phyloP scores from a whole-genome alignment of 1,140 invertebrate species.

The Leptopilina boulardi region DNA sequence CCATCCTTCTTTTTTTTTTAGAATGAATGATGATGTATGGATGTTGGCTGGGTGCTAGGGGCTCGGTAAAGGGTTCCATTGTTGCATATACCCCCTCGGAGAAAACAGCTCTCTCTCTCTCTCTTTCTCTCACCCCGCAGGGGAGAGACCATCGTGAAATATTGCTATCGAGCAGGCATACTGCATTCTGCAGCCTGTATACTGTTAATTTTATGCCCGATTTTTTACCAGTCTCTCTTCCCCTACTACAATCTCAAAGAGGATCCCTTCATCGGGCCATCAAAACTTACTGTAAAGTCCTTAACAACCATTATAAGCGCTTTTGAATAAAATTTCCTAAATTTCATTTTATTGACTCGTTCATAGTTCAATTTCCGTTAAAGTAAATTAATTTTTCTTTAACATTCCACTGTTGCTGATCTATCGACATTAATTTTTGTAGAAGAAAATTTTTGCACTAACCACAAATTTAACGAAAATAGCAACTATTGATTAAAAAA shows the following conservation, averaged over 20 bases:
- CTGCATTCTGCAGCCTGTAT: slow-evolving; percentile 66
- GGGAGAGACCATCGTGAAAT: slow-evolving; percentile 69
- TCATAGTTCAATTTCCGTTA: too few relatives aligned
- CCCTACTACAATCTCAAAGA: slow-evolving; percentile 8
- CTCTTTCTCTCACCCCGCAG: slow-evolving; percentile 50
- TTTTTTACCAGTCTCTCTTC: slow-evolving; percentile 63
- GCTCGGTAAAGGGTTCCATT: slow-evolving; percentile 75
- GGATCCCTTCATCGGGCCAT: slow-evolving; percentile 29
- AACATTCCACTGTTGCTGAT: too few relatives aligned
- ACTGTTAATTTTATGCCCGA: slow-evolving; percentile 74
- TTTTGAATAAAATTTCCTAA: slow-evolving; percentile 4
- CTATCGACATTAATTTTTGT: too few relatives aligned
- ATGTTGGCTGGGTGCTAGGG: slow-evolving; percentile 73
- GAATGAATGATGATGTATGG: slow-evolving; percentile 76
- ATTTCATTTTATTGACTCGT: too few relatives aligned
- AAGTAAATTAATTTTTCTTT: too few relatives aligned
- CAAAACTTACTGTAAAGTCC: slow-evolving; percentile 27
- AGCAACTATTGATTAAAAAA: too few relatives aligned
- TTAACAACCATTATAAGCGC: slow-evolving; percentile 23
- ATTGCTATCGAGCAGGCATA: slow-evolving; percentile 68
- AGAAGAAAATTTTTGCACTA: too few relatives aligned
- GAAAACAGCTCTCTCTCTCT: slow-evolving; percentile 59
- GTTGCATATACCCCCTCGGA: slow-evolving; percentile 66
- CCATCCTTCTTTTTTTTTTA: slow-evolving; percentile 61
- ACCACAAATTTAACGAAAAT: too few relatives aligned